Evolutionary conservation across 2,888 invertebrate genomes (phyloP), one percentile per base, ranked within the genome.

Genomic region (Leptura quadrifasciata): DNA sequence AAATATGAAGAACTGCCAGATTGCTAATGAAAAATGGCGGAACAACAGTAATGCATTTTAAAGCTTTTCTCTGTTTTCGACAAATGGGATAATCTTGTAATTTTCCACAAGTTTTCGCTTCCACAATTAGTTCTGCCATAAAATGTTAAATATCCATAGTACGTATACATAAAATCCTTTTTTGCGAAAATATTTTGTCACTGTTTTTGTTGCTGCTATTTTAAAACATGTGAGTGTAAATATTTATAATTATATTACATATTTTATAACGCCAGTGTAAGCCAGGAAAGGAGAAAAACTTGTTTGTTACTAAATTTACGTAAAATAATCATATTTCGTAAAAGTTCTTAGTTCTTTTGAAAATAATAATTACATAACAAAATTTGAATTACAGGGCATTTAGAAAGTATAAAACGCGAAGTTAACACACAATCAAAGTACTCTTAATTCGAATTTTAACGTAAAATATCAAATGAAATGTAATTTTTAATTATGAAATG

Each of bases 11-110:
- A 57, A 74, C 67, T 65, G 76, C 61, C 71, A 72, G 52, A 21
- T 31, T 20, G 64, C 75, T 80, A 81, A 81, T 81, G 80, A 80
- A 83, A 81, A 81, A 80, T 80, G 78, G 78, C 80, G 70, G 68
- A 76, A 76, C 54, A 72, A 77, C 76, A 76, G 67, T 76, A 77
- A 81, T 80, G 78, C 75, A 73, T 79, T 82, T 82, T 79, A 83
- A 76, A 77, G 75, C 71, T 58, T 71, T 65, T 57, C 68, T 68
- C 68, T 68, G 68, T 68, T 68, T 57, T 31, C 15, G 39, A 54
- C 67, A 74, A 74, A 76, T 76, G 76, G 76, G 71, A 61, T 61
- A 74, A 17, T 61, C 73, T 75, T 72, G 70, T 67, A 69, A 69
- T 58, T 24, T 60, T 60, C 57, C 27, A 35, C 68, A 31, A 68